Evolutionary conservation across 2,113 vertebrate species (phyloP).

Genomic region (pig (Sus scrofa)): T2T-Sscrofa CM000819.6:88063001-88063500

Average conservation of each 20-base stretch:
- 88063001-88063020: conserved; percentile 39
- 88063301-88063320: neutral
- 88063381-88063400: neutral
- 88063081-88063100: neutral
- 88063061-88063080: neutral
- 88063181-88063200: conserved; percentile 14
- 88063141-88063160: conserved; percentile 12
- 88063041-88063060: neutral
- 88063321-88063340: conserved; percentile 21
- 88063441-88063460: neutral
- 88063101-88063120: neutral
- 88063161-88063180: neutral
- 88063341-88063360: neutral
- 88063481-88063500: conserved; percentile 11
- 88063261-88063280: neutral
- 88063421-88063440: neutral
- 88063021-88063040: neutral
- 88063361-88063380: neutral
- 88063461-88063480: neutral
- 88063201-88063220: conserved; percentile 36
- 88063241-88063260: neutral
- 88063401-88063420: neutral
- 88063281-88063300: neutral
- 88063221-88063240: conserved; percentile 9
- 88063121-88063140: conserved; percentile 39